Base-by-base conservation (phyloP, 2,797 vertebrate species). In the Coranthus polyacanthus region DNA sequence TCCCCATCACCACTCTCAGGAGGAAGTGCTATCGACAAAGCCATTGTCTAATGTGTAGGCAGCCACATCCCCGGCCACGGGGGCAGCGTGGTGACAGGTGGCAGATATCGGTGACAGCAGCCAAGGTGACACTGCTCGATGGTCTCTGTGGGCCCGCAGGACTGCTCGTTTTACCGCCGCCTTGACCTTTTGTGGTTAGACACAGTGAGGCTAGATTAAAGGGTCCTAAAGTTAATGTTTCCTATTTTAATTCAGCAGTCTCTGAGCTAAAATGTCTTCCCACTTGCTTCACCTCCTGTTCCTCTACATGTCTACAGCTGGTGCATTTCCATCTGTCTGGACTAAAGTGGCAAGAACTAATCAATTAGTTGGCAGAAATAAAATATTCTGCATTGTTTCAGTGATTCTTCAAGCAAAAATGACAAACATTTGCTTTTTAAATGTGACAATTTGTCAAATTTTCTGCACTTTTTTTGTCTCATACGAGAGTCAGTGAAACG, bases 71-170 rank as follows among this genome's bases (percentile, higher is more conserved):
- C 51, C 21, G 65, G 79, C 78, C 77, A 17, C 37, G 1, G 81
- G 84, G 82, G 57, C 73, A 53, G 46, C 8, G 37, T 34, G 78
- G 78, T 87, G 89, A 88, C 92, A 89, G 88, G 87, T 88, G 88
- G 83, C 75, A 74, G 82, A 86, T 89, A 89, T 91, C 88, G 65
- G 69, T 88, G 87, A 87, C 85, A 70, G 61, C 72, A 39, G 85
- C 77, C 89, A 92, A 91, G 90, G 89, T 92, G 90, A 91, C 90
- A 85, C 82, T 26, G 24, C 76, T 66, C 20, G 2, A 22, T 46
- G 24, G 78, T 75, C 73, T 77, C 83, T 58, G 59, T 8, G 69
- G 83, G 51, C 76, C 70, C 20, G 9, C 41, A 16, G 78, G 76
- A 77, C 67, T 75, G 82, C 82, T 78, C 74, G 0, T 72, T 85